A percentile compares a stretch with the other conserved stretches of the same genome.
Conservation (phyloP, 2,888 invertebrate genomes). For the Lithosia quadra region DNA sequence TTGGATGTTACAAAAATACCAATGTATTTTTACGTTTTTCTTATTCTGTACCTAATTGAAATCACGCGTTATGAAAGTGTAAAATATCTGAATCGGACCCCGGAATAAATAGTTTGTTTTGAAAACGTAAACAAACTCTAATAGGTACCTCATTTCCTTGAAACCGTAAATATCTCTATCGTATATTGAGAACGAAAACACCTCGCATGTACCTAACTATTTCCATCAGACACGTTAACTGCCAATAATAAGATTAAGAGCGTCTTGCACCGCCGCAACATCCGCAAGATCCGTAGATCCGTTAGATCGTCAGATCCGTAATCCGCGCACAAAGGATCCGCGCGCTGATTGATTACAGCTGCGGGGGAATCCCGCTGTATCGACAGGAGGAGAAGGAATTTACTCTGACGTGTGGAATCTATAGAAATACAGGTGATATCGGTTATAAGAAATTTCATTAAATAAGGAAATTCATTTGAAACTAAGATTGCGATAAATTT, state of each 20-base stretch:
- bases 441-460: neutral
- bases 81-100: no score
- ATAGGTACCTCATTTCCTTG: slow-evolving; percentile 1
- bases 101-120: no score
- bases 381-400: slow-evolving; percentile 20
- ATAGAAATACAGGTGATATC: neutral
- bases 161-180: neutral
- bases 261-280: slow-evolving; percentile 18
- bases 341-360: slow-evolving; percentile 47
- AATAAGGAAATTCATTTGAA: neutral
- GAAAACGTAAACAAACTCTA: no score
- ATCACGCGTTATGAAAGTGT: no score
- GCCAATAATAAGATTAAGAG: slow-evolving; percentile 29
- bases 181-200: neutral
- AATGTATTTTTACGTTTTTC: no score
- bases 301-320: slow-evolving; percentile 21
- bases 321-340: slow-evolving; percentile 40
- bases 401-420: slow-evolving; percentile 7
- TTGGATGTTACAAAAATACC: no score
- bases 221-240: slow-evolving; percentile 11
- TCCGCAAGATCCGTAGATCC: slow-evolving; percentile 18
- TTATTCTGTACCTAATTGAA: no score
- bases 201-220: slow-evolving; percentile 18
- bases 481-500: neutral
- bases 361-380: slow-evolving; percentile 32